Base-by-base conservation (phyloP, 2,797 vertebrate species). In the Acanthurus lineatus region DNA sequence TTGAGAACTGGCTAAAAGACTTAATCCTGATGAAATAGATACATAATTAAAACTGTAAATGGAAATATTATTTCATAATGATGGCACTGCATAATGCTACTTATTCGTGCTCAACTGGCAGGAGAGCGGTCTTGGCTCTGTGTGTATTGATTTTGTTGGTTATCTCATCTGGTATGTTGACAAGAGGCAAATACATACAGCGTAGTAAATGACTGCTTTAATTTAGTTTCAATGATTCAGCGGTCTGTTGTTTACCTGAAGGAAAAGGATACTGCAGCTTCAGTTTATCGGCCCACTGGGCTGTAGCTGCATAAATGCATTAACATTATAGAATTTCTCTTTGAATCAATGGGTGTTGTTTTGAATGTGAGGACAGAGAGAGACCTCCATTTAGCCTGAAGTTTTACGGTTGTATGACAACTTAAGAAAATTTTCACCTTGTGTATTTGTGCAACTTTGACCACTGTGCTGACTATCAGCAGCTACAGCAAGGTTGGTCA, bases 131-230 rank as follows among this genome's bases (percentile, higher is more conserved):
- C 57, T 76, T 71, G 60, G 54, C 82, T 84, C 49, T 40, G 47
- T 76, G 47, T 61, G 63, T 85, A 84, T 90, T 86, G 86, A 91
- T 89, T 91, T 79, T 65, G 80, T 62, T 66, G 71, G 59, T 88
- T 83, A 60, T 82, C 82, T 88, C 84, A 87, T 83, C 71, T 81
- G 60, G 65, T 83, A 44, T 84, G 83, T 85, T 89, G 87, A 89
- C 90, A 91, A 77, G 85, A 88, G 74, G 77, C 77, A 88, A 91
- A 90, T 83, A 86, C 83, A 87, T 79, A 82, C 68, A 73, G 85
- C 15, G 6, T 70, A 75, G 81, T 87, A 85, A 91, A 86, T 88
- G 81, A 88, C 68, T 82, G 51, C 75, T 90, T 91, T 86, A 80
- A 87, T 86, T 88, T 87, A 83, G 49, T 88, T 84, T 86, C 77